Evolutionary conservation across 1,140 invertebrate genomes (phyloP).

Genomic region (Leguminivora glycinivorella): DNA sequence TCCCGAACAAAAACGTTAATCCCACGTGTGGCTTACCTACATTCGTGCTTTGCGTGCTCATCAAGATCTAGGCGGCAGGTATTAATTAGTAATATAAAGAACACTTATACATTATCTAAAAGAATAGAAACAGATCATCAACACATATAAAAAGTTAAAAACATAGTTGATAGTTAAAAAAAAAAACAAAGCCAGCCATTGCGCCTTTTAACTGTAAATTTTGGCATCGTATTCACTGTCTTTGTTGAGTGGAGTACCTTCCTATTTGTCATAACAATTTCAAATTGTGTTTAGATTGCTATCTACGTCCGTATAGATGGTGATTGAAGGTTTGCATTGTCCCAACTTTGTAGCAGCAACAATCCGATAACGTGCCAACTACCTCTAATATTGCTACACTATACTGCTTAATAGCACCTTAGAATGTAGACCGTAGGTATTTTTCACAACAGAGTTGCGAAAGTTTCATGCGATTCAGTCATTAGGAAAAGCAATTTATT

Average conservation of each 20-base stretch:
- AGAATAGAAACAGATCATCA: no score
- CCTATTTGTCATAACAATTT: slow-evolving; percentile 7
- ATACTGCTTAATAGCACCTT: neutral
- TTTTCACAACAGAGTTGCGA: neutral
- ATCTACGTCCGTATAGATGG: neutral
- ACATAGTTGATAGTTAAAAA: no score
- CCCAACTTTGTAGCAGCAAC: neutral
- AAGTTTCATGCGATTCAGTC: slow-evolving; percentile 10
- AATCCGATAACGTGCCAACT: neutral
- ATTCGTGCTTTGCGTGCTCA: neutral
- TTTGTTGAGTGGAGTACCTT: neutral
- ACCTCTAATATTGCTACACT: neutral
- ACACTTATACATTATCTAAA: no score
- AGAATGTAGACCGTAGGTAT: neutral
- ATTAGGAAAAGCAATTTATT: slow-evolving; percentile 13
- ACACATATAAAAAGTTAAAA: no score
- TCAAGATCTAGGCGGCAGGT: no score
- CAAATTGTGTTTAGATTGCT: neutral
- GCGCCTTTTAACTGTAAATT: no score
- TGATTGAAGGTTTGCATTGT: slow-evolving; percentile 1
- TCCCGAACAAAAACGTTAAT: neutral
- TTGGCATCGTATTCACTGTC: neutral
- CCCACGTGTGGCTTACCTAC: neutral
- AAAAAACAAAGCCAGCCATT: no score
- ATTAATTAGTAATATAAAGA: no score